These are phyloP conservation scores for Antheraea assamensis DNA, from an alignment of 2,888 invertebrate species.

Conservation along the genomic window DNA sequence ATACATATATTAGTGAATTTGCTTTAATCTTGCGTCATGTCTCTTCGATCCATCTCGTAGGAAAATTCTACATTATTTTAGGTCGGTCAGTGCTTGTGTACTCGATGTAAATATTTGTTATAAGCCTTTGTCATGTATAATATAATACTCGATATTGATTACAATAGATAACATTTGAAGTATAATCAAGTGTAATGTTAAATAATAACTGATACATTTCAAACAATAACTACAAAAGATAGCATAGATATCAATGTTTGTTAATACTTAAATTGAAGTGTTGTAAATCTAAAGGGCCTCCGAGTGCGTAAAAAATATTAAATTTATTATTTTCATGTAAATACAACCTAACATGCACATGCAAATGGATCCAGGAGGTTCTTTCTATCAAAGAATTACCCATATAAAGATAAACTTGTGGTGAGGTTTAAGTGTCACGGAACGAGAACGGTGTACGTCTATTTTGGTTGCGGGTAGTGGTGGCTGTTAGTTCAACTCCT, in stretches of 20 bases:
- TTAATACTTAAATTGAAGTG: not conserved
- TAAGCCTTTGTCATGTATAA: not conserved
- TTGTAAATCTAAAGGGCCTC: too few species aligned
- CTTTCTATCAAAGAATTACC: too few species aligned
- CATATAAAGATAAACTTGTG: too few species aligned
- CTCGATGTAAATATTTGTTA: slow-evolving; percentile 13
- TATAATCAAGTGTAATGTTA: not conserved
- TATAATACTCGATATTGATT: slow-evolving; percentile 3
- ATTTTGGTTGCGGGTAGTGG: too few species aligned
- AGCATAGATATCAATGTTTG: not conserved
- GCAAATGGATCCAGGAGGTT: too few species aligned
- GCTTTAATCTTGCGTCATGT: slow-evolving; percentile 9
- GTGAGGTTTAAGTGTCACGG: too few species aligned
- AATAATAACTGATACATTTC: not conserved
- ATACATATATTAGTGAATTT: not conserved
- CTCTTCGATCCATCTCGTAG: slow-evolving; percentile 3
- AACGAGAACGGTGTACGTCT: too few species aligned
- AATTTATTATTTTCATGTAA: too few species aligned
- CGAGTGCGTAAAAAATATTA: too few species aligned
- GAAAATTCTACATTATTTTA: not conserved
- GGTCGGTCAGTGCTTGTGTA: slow-evolving; percentile 12
- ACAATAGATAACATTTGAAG: not conserved
- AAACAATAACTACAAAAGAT: too few species aligned
- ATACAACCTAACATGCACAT: too few species aligned
- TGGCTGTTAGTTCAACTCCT: too few species aligned